Evolutionary conservation across 1,140 invertebrate species (phyloP).

Genomic region (Brachionus rubens): DNA sequence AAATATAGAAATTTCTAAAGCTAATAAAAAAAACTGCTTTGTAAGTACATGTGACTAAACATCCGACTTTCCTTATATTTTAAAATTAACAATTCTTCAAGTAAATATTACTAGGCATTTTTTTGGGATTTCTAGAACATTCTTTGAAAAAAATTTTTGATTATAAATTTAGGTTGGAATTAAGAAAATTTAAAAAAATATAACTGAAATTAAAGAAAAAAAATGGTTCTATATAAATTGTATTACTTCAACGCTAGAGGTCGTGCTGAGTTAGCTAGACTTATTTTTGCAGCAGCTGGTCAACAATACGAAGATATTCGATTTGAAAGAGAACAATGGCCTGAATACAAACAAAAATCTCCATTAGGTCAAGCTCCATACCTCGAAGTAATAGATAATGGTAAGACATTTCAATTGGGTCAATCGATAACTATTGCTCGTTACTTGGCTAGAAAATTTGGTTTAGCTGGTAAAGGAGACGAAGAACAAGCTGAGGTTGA

Average conservation of each 20-base stretch:
- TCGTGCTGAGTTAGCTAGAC: conserved; percentile 10
- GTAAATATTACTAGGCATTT: neutral
- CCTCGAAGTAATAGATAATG: conserved; percentile 5
- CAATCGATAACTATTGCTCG: conserved; percentile 10
- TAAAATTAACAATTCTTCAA: neutral
- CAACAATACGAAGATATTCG: conserved; percentile 37
- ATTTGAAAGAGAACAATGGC: conserved; percentile 44
- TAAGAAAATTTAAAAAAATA: neutral
- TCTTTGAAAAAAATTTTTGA: neutral
- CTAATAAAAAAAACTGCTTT: no score
- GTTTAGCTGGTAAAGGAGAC: conserved; percentile 37
- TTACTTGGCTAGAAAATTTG: conserved; percentile 34
- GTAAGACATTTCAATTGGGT: neutral
- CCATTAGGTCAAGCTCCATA: conserved; percentile 39
- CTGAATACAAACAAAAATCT: conserved; percentile 10
- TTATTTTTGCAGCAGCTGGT: conserved; percentile 43
- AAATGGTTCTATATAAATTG: conserved; percentile 46
- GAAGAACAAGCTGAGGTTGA: conserved; percentile 42
- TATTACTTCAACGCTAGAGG: conserved; percentile 25
- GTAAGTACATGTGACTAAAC: no score
- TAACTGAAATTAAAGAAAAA: neutral
- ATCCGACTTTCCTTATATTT: no score
- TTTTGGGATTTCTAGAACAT: neutral
- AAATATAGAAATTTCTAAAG: no score
- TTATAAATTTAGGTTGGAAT: neutral